phyloP scores from a whole-genome alignment of 2,888 invertebrate species.

The Cryptus armator region DNA sequence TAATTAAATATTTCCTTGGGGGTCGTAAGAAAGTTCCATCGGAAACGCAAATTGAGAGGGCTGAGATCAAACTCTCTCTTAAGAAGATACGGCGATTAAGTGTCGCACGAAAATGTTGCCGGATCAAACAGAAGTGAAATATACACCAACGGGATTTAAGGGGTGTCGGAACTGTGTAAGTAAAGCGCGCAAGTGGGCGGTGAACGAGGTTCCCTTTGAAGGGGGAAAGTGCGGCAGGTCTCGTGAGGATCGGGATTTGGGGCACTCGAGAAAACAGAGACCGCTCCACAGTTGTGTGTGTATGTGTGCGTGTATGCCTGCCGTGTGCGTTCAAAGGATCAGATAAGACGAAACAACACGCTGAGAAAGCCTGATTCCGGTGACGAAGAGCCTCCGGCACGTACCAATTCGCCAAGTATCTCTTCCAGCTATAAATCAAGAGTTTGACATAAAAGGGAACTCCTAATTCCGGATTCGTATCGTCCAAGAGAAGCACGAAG shows the following conservation, averaged over 20 bases:
- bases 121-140: slow-evolving; percentile 34
- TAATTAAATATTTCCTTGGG: not conserved
- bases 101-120: slow-evolving; percentile 23
- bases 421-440: slow-evolving; percentile 31
- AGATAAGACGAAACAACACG: slow-evolving; percentile 48
- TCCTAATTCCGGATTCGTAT: slow-evolving; percentile 29
- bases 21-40: not conserved
- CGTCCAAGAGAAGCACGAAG: slow-evolving; percentile 2
- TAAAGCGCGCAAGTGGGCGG: slow-evolving; percentile 4
- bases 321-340: slow-evolving; percentile 46
- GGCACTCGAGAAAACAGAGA: slow-evolving; percentile 36
- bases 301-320: not conserved
- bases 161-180: slow-evolving; percentile 19
- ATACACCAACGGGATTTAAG: slow-evolving; percentile 34
- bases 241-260: slow-evolving; percentile 35
- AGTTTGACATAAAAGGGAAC: slow-evolving; percentile 32
- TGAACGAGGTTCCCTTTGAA: slow-evolving; percentile 26
- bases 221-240: slow-evolving; percentile 5
- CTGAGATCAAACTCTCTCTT: not conserved
- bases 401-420: slow-evolving; percentile 33
- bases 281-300: slow-evolving; percentile 8
- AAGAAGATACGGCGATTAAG: not conserved
- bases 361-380: slow-evolving; percentile 28
- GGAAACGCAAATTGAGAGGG: slow-evolving; percentile 4
- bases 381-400: slow-evolving; percentile 51